Percentiles rank a stretch among this genome's conserved stretches.
Conservation (phyloP, 2,797 vertebrate species). For the Chaenodraco wilsoni region DNA sequence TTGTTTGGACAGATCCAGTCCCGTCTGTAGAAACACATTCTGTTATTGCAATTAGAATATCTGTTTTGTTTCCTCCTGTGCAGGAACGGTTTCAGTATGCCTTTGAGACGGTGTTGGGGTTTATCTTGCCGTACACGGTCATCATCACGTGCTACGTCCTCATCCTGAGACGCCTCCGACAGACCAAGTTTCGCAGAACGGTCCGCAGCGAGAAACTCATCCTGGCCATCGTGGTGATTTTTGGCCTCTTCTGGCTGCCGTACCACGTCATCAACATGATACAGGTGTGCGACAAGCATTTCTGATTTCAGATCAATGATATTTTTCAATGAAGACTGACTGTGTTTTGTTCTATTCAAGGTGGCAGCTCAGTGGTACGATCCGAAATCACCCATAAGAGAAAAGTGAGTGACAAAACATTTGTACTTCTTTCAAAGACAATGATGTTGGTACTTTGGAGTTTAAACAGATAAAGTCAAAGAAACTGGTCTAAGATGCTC, state of each 20-base stretch:
- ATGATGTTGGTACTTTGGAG: background rate
- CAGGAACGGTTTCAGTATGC: constrained; percentile 86
- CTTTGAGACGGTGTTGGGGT: constrained; percentile 87
- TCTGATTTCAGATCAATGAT: background rate
- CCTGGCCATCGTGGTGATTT: constrained; percentile 87
- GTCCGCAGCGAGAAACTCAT: constrained; percentile 89
- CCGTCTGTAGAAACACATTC: background rate
- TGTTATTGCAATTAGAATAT: constrained; percentile 3
- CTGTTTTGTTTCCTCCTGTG: background rate
- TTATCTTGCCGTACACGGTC: constrained; percentile 87
- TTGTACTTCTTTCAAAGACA: background rate
- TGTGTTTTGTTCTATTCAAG: constrained; percentile 51
- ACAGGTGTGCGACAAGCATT: constrained; percentile 74
- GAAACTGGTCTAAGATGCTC: too few relatives aligned
- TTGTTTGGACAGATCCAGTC: constrained; percentile 15
- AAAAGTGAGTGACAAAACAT: constrained; percentile 44
- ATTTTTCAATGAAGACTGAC: constrained; percentile 1
- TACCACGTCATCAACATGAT: constrained; percentile 88
- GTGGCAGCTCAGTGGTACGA: constrained; percentile 60
- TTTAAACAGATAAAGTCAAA: too few relatives aligned
- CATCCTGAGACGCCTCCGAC: constrained; percentile 85
- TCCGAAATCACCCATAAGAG: accelerated
- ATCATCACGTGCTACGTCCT: constrained; percentile 87
- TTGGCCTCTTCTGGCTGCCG: constrained; percentile 89
- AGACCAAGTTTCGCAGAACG: constrained; percentile 78